These are phyloP conservation scores for Etheostoma perlongum DNA, from an alignment of 2,797 vertebrate species.

Conservation along the genomic window DNA sequence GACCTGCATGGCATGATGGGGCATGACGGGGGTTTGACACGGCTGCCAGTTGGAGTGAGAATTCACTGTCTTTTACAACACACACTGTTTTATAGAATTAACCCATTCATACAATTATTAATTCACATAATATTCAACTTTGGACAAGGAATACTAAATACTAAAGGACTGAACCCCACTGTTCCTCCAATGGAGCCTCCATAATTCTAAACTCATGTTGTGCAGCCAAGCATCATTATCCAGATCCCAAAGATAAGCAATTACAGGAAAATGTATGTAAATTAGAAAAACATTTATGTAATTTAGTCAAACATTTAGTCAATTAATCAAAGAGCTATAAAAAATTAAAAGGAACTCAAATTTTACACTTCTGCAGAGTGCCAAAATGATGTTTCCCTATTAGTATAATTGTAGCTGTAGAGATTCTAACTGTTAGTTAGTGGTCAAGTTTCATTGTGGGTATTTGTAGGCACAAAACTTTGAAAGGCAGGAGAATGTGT, in stretches of 20 bases:
- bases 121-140: neutral
- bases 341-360: neutral
- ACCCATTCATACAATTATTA: conserved; percentile 19
- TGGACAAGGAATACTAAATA: neutral
- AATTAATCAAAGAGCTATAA: neutral
- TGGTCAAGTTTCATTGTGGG: neutral
- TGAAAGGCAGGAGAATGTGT: neutral
- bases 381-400: neutral
- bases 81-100: conserved; percentile 16
- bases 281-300: too few species aligned
- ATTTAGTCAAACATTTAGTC: too few species aligned
- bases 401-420: neutral
- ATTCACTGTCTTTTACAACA: conserved; percentile 28
- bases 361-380: neutral
- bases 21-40: conserved; percentile 61
- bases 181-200: neutral
- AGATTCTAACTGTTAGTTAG: neutral
- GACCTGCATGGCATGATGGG: conserved; percentile 78
- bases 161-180: neutral
- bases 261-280: neutral
- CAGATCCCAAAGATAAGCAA: neutral
- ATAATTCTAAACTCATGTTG: neutral
- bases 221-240: neutral
- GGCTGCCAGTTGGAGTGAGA: conserved; percentile 64
- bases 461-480: neutral